Evolutionary conservation across 2,113 vertebrate species (phyloP).

Genomic region (Alligator sinensis): DNA sequence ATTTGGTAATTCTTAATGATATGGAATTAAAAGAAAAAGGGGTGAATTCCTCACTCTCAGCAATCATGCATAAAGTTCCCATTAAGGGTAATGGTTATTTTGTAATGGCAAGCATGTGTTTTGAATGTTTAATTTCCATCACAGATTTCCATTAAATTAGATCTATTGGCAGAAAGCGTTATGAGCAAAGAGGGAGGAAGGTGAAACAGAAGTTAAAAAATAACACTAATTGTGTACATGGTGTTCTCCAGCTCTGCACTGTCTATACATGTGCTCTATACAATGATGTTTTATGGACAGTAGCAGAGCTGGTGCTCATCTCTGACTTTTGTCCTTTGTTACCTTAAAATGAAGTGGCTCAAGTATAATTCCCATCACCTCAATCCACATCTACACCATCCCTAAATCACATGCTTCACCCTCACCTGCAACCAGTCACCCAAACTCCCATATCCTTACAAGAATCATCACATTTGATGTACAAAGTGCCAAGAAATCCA

Average conservation of each 20-base stretch:
- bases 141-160: constrained; percentile 50
- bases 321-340: background rate
- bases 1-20: constrained; percentile 56
- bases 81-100: constrained; percentile 50
- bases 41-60: constrained; percentile 37
- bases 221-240: background rate
- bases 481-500: background rate
- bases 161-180: constrained; percentile 6
- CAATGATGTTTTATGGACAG: background rate
- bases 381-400: background rate
- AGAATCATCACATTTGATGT: background rate
- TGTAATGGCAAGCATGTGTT: constrained; percentile 19
- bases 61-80: background rate
- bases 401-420: accelerated
- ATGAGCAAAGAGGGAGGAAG: background rate
- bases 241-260: background rate
- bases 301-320: background rate
- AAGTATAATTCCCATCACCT: background rate
- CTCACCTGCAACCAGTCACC: background rate
- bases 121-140: constrained; percentile 51
- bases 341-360: background rate
- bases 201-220: constrained; percentile 38
- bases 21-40: constrained; percentile 59
- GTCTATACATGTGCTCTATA: background rate
- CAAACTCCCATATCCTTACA: background rate